phyloP scores from a whole-genome alignment of 2,113 vertebrate species.

The Colaptes auratus region DNA sequence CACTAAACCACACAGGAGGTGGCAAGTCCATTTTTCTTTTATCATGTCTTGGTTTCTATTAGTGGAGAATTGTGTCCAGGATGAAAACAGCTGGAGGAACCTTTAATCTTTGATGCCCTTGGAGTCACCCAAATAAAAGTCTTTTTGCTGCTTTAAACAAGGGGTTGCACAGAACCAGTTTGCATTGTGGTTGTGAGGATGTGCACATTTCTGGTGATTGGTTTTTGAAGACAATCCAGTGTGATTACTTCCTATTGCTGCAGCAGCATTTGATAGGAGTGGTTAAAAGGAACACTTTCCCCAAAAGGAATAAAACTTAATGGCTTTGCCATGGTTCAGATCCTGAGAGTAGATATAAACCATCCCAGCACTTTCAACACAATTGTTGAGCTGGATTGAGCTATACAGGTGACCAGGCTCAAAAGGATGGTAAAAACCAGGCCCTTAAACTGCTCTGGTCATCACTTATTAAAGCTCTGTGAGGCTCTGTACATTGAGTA shows the following conservation, averaged over 20 bases:
- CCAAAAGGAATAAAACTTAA: neutral
- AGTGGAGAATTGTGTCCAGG: neutral
- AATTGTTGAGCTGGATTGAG: neutral
- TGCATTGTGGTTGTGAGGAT: neutral
- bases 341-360: constrained; percentile 21
- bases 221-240: neutral
- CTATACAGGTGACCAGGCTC: constrained; percentile 20
- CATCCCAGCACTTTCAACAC: constrained; percentile 36
- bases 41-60: neutral
- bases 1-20: neutral
- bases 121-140: neutral
- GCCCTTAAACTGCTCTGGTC: constrained; percentile 5
- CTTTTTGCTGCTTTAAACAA: neutral
- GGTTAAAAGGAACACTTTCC: constrained; percentile 20
- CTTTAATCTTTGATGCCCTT: neutral
- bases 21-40: neutral
- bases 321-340: constrained; percentile 1
- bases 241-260: neutral
- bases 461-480: constrained; percentile 48
- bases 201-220: neutral
- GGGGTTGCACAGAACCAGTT: neutral
- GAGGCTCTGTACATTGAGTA: constrained; percentile 17
- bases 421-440: constrained; percentile 62
- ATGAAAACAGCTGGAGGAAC: neutral
- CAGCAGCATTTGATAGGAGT: neutral